Evolutionary conservation across 2,113 vertebrate species (phyloP), one percentile per base, ranked within the genome.

Genomic region (Notechis scutatus): DNA sequence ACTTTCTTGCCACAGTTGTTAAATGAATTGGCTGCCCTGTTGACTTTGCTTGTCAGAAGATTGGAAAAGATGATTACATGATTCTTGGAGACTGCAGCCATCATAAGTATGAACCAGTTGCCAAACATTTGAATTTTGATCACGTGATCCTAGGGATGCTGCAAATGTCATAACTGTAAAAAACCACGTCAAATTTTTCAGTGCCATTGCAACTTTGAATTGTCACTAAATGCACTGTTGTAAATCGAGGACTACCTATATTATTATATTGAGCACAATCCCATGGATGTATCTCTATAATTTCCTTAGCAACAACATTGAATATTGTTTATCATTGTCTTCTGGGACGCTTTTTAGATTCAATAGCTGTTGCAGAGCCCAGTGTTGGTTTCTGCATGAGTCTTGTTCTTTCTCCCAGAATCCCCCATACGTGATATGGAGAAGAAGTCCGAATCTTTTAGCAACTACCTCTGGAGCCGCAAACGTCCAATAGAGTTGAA

Each of bases 381-480:
- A 81, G 8, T 5, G 64, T 81, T 81, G 74, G 2, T 81, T 81
- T 21, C 74, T 81, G 34, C 69, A 20, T 18, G 1, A 21, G 11
- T 21, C 2, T 24, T 85, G 90, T 91, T 90, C 55, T 1, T 88
- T 45, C 50, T 92, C 94, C 2, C n/a, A 99, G 99, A 94, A 85
- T 96, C 95, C 57, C 47, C 97, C 2, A 29, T 98, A 50, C 85
- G 91, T 4, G 90, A 90, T 15, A 59, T 98, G 91, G n/a, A 97
- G 0, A 97, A 98, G 2, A 96, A 95, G 29, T 61, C 95, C 10
- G 94, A 47, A 2, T 96, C 95, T 9, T 96, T 99, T 90, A 97
- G 94, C 1, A 98, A 98, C 96, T 97, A 97, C 93, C 96, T 99
- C 87, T 99, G 98, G 98, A 99, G 98, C 95, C 97, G 98, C 81